A percentile compares a stretch with the other conserved stretches of the same genome.
phyloP scores from a whole-genome alignment of 2,113 vertebrate genomes.

The Morone chrysops region DNA sequence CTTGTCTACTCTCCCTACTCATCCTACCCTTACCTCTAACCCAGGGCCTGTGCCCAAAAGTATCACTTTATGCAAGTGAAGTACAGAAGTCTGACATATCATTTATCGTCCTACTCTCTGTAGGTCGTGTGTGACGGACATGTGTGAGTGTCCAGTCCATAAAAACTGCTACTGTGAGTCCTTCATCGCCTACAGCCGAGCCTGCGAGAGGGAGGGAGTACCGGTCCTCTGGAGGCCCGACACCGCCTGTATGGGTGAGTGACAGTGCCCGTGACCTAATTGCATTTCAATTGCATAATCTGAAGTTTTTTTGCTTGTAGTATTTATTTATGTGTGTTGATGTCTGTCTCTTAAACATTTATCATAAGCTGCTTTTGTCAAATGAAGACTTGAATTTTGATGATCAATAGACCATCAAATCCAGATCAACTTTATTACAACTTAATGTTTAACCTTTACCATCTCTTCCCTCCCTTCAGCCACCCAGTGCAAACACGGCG shows the following conservation, averaged over 20 bases:
- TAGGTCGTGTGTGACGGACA: conserved; percentile 98
- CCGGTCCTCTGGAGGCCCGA: conserved; percentile 90
- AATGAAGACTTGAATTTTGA: too few relatives aligned
- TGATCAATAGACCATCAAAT: too few relatives aligned
- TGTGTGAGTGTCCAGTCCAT: conserved; percentile 97
- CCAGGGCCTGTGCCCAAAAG: background rate
- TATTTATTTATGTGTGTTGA: too few relatives aligned
- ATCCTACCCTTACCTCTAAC: background rate
- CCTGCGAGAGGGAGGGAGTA: conserved; percentile 93
- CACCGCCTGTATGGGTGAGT: conserved; percentile 92
- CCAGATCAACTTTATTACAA: background rate
- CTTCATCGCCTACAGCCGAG: conserved; percentile 93
- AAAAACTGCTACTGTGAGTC: conserved; percentile 99
- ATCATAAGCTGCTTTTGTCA: too few relatives aligned
- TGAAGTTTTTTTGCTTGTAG: too few relatives aligned
- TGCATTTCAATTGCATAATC: too few relatives aligned
- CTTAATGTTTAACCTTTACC: background rate
- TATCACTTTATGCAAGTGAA: background rate
- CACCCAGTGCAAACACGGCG: conserved; percentile 94
- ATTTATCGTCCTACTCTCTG: background rate
- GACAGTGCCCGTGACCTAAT: background rate
- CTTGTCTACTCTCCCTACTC: background rate
- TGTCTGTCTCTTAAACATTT: too few relatives aligned
- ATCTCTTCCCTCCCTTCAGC: conserved; percentile 75
- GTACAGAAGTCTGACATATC: background rate